A percentile compares a stretch with the other conserved stretches of the same genome.
Evolutionary conservation across 2,113 vertebrate genomes (phyloP).

Genomic region (Myiagra hebetior): DNA sequence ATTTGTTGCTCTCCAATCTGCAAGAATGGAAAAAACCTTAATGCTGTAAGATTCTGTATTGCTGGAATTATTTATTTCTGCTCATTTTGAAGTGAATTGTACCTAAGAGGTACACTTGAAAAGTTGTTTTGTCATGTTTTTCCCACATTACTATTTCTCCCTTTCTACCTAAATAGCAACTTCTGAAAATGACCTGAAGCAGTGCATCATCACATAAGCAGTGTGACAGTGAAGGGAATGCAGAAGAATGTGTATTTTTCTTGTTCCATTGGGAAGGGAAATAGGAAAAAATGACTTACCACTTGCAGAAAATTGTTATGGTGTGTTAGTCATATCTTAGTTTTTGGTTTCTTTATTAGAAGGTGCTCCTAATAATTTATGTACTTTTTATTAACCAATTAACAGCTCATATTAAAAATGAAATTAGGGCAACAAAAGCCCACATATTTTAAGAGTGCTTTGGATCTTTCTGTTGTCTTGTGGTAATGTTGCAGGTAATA

Average conservation of each 20-base stretch:
- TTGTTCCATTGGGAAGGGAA: conserved; percentile 3
- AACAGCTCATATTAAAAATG: not conserved
- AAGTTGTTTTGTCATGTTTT: conserved; percentile 62
- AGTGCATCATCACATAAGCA: conserved; percentile 23
- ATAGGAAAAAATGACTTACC: conserved; percentile 5
- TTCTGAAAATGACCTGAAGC: conserved; percentile 26
- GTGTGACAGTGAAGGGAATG: not conserved
- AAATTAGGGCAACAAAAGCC: not conserved
- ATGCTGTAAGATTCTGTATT: not conserved
- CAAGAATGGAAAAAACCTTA: conserved; percentile 5
- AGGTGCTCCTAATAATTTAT: not conserved
- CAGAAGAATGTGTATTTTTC: not conserved
- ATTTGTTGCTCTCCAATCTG: conserved; percentile 43
- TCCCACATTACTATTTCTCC: conserved; percentile 50
- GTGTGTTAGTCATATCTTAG: not conserved
- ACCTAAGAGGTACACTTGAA: conserved; percentile 65
- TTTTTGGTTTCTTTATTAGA: not conserved
- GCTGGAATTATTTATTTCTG: conserved; percentile 67
- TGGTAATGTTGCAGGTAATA: not conserved
- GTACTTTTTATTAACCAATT: not conserved
- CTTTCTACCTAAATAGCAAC: conserved; percentile 17
- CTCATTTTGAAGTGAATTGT: conserved; percentile 65
- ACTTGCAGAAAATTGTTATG: not conserved
- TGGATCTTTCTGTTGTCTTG: not conserved
- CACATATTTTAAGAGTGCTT: not conserved